Percentiles rank a stretch among this genome's conserved stretches.
Evolutionary conservation across 53 echinoderm and acorn worm species (phyloP).

Genomic region (Paelopatides confundens): DNA sequence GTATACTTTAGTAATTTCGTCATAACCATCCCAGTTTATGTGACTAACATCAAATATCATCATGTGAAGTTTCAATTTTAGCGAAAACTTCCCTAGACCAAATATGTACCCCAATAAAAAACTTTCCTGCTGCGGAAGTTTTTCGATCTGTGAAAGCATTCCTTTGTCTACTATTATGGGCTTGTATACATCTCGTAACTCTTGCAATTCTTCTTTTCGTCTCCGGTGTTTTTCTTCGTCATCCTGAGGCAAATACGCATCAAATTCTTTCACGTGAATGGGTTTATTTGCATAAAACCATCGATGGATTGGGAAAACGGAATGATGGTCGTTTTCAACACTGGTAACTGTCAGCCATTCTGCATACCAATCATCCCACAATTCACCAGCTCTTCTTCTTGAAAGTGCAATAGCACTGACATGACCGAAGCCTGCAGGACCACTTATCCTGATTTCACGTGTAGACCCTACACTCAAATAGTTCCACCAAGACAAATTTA

Average conservation of each 20-base stretch:
- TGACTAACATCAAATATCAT: background rate
- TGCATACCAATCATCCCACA: background rate
- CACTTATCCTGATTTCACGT: background rate
- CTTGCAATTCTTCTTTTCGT: conserved; percentile 3
- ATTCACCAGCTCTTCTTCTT: background rate
- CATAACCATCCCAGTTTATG: background rate
- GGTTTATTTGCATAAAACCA: conserved; percentile 11
- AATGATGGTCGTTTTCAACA: background rate
- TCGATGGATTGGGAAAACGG: conserved; percentile 41
- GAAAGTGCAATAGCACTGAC: background rate
- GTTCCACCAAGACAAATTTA: background rate
- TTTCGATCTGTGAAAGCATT: conserved; percentile 13
- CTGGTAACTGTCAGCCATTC: background rate
- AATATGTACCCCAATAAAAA: background rate
- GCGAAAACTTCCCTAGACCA: background rate
- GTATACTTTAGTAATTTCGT: conserved; percentile 3
- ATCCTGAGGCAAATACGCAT: conserved; percentile 29
- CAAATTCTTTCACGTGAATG: conserved; percentile 2
- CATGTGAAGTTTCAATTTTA: conserved; percentile 2
- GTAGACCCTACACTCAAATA: background rate
- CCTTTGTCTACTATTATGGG: background rate
- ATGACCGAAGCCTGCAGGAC: background rate
- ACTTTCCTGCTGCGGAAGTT: conserved; percentile 4
- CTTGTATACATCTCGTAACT: background rate
- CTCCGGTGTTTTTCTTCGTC: background rate